Conservation (phyloP, 2,888 invertebrate species). For the Artemia sinica region DNA sequence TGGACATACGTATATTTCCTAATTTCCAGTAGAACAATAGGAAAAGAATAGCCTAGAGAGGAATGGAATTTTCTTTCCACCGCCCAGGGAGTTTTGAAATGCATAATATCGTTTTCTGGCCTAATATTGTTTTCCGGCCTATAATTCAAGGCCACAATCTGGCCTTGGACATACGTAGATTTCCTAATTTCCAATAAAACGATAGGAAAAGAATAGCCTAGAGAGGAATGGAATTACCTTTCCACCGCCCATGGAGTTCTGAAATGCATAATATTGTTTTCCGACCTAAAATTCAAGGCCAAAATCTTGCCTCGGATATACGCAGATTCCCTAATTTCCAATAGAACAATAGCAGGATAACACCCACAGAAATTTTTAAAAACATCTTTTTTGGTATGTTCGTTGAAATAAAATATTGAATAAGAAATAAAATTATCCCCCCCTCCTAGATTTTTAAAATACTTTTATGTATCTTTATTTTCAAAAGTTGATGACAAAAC, state of each 20-base stretch:
- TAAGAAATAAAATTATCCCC: constrained; percentile 14
- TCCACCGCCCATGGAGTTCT: too few relatives aligned
- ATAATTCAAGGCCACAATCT: constrained; percentile 22
- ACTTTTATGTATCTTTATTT: neutral
- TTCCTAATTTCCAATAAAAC: constrained; percentile 21
- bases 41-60: too few relatives aligned
- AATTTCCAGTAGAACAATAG: constrained; percentile 27
- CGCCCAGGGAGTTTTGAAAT: too few relatives aligned
- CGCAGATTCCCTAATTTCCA: constrained; percentile 24
- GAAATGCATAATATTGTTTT: too few relatives aligned
- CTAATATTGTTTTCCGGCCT: too few relatives aligned
- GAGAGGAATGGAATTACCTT: too few relatives aligned
- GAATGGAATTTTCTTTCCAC: too few relatives aligned
- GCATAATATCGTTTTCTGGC: too few relatives aligned
- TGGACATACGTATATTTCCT: constrained; percentile 28
- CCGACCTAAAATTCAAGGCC: too few relatives aligned
- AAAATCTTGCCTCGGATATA: constrained; percentile 27
- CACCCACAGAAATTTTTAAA: constrained; percentile 48
- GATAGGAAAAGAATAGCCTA: too few relatives aligned
- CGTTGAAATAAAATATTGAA: constrained; percentile 16
- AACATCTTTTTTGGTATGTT: constrained; percentile 35
- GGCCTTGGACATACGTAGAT: constrained; percentile 28
- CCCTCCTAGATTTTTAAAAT: neutral
- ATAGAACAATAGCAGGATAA: constrained; percentile 34
- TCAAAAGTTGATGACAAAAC: constrained; percentile 23